Conservation (phyloP, 2,113 vertebrate genomes). For the Opisthocomus hoazin region DNA sequence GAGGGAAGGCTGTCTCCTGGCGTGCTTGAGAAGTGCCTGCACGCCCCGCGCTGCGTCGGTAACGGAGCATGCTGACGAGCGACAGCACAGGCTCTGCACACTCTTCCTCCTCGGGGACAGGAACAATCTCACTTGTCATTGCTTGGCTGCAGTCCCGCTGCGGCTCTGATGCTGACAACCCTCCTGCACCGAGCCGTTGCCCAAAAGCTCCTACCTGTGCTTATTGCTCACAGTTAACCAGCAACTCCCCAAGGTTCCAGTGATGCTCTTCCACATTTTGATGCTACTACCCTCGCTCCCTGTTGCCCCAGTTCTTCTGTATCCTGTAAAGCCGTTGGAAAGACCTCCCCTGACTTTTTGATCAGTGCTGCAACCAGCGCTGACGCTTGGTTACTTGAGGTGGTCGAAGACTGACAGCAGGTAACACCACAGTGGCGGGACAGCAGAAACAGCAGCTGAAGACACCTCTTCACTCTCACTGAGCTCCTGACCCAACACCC, state of each 20-base stretch:
- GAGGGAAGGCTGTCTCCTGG: not conserved
- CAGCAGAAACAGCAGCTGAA: not conserved
- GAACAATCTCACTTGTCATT: not conserved
- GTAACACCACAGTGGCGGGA: not conserved
- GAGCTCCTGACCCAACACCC: not conserved
- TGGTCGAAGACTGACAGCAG: not conserved
- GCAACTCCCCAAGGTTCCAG: not conserved
- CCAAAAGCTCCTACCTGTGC: not conserved
- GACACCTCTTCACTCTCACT: not conserved
- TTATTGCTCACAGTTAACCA: not conserved
- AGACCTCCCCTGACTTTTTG: not conserved
- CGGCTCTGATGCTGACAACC: not conserved
- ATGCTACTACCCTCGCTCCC: not conserved
- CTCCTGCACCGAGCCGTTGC: not conserved
- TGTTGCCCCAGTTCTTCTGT: not conserved
- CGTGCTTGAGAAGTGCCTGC: not conserved
- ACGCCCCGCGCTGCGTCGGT: not conserved
- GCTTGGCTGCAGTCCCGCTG: not conserved
- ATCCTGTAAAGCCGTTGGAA: not conserved
- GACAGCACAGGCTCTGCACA: not conserved
- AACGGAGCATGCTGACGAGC: not conserved
- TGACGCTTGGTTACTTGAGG: not conserved
- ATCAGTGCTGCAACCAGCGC: fast-evolving
- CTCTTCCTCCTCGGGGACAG: not conserved
- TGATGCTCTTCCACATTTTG: not conserved